Percentiles rank a stretch among this genome's conserved stretches.
Evolutionary conservation across 2,888 invertebrate genomes (phyloP).

Genomic region (Drosophila anomalata): DNA sequence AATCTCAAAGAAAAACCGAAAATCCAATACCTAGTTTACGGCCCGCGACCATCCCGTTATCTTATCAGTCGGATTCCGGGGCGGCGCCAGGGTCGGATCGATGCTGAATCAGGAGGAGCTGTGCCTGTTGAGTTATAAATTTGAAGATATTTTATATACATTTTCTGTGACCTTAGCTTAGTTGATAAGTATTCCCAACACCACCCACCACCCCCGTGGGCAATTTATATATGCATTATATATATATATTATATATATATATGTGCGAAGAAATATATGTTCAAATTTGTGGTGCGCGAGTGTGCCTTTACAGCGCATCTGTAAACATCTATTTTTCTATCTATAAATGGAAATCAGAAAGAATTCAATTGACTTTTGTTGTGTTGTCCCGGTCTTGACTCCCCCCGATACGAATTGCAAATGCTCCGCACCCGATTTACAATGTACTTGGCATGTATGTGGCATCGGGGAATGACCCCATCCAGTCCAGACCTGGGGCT

Average conservation of each 20-base stretch:
- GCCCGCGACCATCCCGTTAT: background rate
- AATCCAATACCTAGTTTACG: background rate
- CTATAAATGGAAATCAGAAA: background rate
- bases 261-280: background rate
- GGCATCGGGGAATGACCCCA: background rate
- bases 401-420: constrained; percentile 1
- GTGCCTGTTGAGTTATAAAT: constrained; percentile 24
- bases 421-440: background rate
- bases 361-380: background rate
- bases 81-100: background rate
- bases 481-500: background rate
- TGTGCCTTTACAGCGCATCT: constrained; percentile 2
- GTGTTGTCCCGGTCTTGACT: background rate
- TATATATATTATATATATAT: constrained; percentile 4
- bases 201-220: background rate
- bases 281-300: background rate
- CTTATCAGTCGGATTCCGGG: constrained; percentile 3
- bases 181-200: constrained; percentile 5
- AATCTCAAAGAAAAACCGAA: constrained; percentile 25
- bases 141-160: constrained; percentile 1
- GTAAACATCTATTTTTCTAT: constrained; percentile 2
- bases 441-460: background rate
- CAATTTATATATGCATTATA: background rate
- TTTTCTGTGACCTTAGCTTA: constrained; percentile 26
- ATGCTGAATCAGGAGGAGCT: constrained; percentile 33